Conservation (phyloP, 2,113 vertebrate species). For the Nanorana parkeri region DNA sequence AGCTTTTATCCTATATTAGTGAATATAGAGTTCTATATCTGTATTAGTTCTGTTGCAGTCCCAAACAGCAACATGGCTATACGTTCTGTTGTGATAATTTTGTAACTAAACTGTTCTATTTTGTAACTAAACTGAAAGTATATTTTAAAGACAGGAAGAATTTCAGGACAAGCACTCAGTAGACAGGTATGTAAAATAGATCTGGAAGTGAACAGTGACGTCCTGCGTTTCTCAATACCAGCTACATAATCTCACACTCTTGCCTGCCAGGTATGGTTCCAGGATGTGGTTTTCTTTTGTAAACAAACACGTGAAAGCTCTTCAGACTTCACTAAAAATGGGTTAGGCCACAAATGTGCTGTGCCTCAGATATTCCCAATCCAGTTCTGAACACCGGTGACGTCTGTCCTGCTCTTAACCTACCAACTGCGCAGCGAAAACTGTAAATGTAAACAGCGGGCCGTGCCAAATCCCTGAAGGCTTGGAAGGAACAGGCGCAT, state of each 20-base stretch:
- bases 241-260: conserved; percentile 60
- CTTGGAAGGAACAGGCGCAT: neutral
- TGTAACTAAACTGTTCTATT: no score
- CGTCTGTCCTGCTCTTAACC: conserved; percentile 30
- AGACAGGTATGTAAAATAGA: neutral
- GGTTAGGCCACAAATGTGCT: conserved; percentile 25
- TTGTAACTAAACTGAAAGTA: neutral
- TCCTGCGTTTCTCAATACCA: conserved; percentile 1
- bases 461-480: neutral
- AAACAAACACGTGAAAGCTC: conserved; percentile 58
- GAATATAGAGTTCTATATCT: no score
- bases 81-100: no score
- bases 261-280: conserved; percentile 61
- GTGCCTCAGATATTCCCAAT: conserved; percentile 29
- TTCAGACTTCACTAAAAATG: conserved; percentile 51
- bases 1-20: no score
- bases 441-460: conserved; percentile 1
- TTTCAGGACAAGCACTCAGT: neutral
- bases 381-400: conserved; percentile 14
- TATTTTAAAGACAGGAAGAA: neutral
- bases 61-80: no score
- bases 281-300: conserved; percentile 62
- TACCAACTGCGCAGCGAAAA: neutral
- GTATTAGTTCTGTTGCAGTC: no score
- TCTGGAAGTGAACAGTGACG: conserved; percentile 1